Conservation (phyloP, 2,888 invertebrate species). For the Monoplex corrugatus region DNA sequence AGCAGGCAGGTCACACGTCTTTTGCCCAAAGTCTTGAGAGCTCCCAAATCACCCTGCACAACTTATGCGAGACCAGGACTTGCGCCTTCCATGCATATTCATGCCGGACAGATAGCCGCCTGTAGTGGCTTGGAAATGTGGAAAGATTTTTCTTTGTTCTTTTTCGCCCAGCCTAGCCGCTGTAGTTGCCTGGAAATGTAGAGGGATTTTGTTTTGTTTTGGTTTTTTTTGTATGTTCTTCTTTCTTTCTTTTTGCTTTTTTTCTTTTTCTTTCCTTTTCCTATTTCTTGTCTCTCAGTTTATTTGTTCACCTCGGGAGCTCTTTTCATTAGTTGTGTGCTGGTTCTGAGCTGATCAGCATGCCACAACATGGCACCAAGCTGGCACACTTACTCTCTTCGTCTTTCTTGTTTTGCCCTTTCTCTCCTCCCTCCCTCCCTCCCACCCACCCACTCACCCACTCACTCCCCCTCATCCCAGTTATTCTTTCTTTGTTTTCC, state of each 20-base stretch:
- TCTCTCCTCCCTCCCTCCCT: neutral
- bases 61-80: conserved; percentile 6
- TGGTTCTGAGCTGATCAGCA: conserved; percentile 25
- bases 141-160: neutral
- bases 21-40: no score
- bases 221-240: neutral
- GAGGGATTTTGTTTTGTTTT: neutral
- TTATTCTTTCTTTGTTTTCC: neutral
- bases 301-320: conserved; percentile 42
- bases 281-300: neutral
- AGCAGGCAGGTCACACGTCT: neutral
- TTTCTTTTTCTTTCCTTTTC: neutral
- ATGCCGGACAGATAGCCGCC: conserved; percentile 25
- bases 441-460: neutral
- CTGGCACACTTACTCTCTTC: conserved; percentile 27
- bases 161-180: neutral
- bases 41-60: neutral
- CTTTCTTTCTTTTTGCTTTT: neutral
- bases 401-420: no score
- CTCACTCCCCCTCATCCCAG: neutral
- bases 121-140: neutral
- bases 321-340: conserved; percentile 29
- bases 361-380: neutral
- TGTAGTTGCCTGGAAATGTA: neutral
- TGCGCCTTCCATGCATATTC: conserved; percentile 20